Base-by-base conservation (phyloP, 2,797 vertebrate species). In the Cuculus canorus region DNA sequence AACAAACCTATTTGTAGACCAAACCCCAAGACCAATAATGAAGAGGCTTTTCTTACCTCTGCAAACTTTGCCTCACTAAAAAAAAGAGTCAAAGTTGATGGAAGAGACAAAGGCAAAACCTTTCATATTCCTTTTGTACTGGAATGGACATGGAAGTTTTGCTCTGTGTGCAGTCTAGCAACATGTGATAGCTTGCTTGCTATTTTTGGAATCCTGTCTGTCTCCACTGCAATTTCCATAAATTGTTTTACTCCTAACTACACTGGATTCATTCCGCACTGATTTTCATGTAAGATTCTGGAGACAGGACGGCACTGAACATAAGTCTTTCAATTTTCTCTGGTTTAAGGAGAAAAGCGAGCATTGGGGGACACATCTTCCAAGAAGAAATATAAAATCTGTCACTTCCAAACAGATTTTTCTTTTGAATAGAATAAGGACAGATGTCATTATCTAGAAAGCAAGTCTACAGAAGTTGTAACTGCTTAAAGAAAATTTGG, bases 201-300 rank as follows among this genome's bases (percentile, higher is more conserved):
- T 93, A 70, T 85, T 95, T 94, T 90, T 82, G 72, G 86, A 90
- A 79, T 72, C 66, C 60, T 90, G 54, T 76, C 70, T 69, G 47
- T 84, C 77, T 90, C 73, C 66, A 84, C 66, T 88, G 70, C 60
- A 54, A 84, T 86, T 86, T 95, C 73, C 73, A 77, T 84, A 88
- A 84, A 78, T 91, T 88, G 30, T 37, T 91, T 86, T 88, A 82
- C 93, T 95, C 69, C 59, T 76, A 32, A 86, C 54, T 90, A 43
- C 52, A 15, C 5, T 91, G 82, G 53, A 78, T 93, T 88, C 54
- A 30, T 57, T 41, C 73, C 60, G 84, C 33, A 52, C 37, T 95
- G 77, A 82, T 92, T 76, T 92, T 84, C 43, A 18, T 78, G 77
- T 54, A 83, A 88, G 63, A 70, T 90, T 95, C 70, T 63, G 30